A percentile compares a stretch with the other conserved stretches of the same genome.
These are phyloP conservation scores for Danaus chrysippus DNA, from an alignment of 2,888 invertebrate genomes.

Conservation along the genomic window DNA sequence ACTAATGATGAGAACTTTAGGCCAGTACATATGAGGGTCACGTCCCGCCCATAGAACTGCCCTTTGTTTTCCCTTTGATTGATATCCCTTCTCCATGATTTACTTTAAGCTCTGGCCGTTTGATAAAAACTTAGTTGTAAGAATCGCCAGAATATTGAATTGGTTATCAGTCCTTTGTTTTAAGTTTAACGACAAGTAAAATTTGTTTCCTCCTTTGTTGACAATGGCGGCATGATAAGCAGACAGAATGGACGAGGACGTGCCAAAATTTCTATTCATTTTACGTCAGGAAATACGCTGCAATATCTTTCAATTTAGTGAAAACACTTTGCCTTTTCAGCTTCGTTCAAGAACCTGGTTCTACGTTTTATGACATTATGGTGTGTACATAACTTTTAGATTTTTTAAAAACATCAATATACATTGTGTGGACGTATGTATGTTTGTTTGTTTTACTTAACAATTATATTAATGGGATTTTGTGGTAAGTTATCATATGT, in stretches of 20 bases:
- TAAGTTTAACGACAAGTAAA: conserved; percentile 44
- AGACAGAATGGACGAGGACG: conserved; percentile 37
- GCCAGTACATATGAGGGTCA: conserved; percentile 36
- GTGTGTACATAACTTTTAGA: no score
- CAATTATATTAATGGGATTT: no score
- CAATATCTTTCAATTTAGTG: conserved; percentile 22
- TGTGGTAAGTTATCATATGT: no score
- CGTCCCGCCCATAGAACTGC: conserved; percentile 41
- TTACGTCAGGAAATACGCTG: conserved; percentile 52
- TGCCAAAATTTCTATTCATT: conserved; percentile 57
- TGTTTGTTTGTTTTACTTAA: no score
- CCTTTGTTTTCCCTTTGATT: conserved; percentile 50
- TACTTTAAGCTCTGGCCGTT: conserved; percentile 36
- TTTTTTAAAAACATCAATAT: no score
- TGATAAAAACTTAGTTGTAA: conserved; percentile 41
- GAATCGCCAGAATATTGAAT: conserved; percentile 44
- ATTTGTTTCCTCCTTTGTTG: conserved; percentile 37
- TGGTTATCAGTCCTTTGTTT: conserved; percentile 41
- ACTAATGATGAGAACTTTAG: conserved; percentile 36
- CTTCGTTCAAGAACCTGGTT: not conserved
- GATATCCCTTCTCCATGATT: conserved; percentile 48
- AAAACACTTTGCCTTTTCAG: not conserved
- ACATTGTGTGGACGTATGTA: no score
- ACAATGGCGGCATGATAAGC: conserved; percentile 49
- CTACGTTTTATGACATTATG: not conserved